Evolutionary conservation across 2,888 invertebrate species (phyloP).

Genomic region (Epistrophe eligans): DNA sequence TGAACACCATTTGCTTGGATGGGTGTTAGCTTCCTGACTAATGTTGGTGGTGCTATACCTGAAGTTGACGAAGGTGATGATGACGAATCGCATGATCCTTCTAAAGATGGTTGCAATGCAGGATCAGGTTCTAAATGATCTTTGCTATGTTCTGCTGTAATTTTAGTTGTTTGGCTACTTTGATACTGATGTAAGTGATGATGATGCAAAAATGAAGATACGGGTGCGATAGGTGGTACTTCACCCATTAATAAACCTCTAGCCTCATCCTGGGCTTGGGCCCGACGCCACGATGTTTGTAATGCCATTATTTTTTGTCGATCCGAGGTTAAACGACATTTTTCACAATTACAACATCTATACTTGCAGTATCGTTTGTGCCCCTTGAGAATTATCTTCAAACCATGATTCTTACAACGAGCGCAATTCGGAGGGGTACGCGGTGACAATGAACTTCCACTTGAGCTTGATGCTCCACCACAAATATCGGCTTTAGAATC

Average conservation of each 20-base stretch:
- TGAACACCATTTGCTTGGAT: constrained; percentile 84
- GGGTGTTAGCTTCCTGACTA: constrained; percentile 84
- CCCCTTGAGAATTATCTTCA: constrained; percentile 94
- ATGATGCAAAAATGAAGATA: constrained; percentile 78
- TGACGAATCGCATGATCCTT: constrained; percentile 86
- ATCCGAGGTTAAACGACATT: constrained; percentile 94
- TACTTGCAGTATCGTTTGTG: constrained; percentile 96
- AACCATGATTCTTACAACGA: constrained; percentile 95
- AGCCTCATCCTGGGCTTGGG: constrained; percentile 93
- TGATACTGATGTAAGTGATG: constrained; percentile 83
- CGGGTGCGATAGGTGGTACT: constrained; percentile 83
- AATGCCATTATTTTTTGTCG: constrained; percentile 95
- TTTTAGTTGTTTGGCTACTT: constrained; percentile 81
- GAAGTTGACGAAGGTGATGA: constrained; percentile 86
- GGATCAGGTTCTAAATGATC: constrained; percentile 82
- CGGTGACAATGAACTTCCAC: constrained; percentile 87
- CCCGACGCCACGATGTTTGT: constrained; percentile 92
- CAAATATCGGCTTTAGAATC: constrained; percentile 85
- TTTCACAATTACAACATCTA: constrained; percentile 93
- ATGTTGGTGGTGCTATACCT: constrained; percentile 80
- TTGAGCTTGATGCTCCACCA: constrained; percentile 84
- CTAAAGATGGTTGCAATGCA: constrained; percentile 79
- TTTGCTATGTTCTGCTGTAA: constrained; percentile 70
- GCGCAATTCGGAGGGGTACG: constrained; percentile 96
- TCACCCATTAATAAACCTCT: constrained; percentile 85